A percentile compares a stretch with the other conserved stretches of the same genome.
Conservation (phyloP, 2,888 invertebrate species). For the Entomobrya proxima region DNA sequence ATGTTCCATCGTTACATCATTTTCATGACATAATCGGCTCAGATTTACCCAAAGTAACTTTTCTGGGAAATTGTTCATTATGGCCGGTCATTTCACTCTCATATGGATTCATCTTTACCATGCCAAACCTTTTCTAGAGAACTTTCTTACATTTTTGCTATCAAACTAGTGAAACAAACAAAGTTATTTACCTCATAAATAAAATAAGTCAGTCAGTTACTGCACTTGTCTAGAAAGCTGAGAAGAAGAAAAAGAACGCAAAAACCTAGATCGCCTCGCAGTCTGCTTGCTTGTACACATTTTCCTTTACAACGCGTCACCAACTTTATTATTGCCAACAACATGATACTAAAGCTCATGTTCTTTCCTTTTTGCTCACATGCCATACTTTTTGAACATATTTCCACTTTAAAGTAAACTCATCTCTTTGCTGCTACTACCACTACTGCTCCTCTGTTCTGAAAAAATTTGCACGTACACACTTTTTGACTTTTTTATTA, state of each 20-base stretch:
- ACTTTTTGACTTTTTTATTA: slow-evolving; percentile 20
- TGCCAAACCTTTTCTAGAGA: neutral
- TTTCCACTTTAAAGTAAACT: neutral
- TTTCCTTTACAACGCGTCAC: neutral
- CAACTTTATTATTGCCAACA: too few relatives aligned
- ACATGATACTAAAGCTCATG: neutral
- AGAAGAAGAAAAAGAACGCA: neutral
- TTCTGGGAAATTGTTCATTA: neutral
- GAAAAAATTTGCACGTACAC: slow-evolving; percentile 46
- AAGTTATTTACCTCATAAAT: slow-evolving; percentile 28
- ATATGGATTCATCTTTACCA: neutral
- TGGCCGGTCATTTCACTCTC: neutral
- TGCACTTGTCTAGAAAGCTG: neutral
- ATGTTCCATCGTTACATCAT: slow-evolving; percentile 43
- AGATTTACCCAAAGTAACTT: neutral
- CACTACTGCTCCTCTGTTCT: neutral
- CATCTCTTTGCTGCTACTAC: neutral
- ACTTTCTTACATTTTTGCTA: neutral
- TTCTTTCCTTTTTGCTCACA: neutral
- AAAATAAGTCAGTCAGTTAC: neutral
- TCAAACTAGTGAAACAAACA: neutral
- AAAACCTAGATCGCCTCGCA: slow-evolving; percentile 30
- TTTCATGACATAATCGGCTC: slow-evolving; percentile 33
- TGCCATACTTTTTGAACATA: neutral
- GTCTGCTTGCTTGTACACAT: neutral